Conservation (phyloP, 2,888 invertebrate species). For the Nasonia oneida region DNA sequence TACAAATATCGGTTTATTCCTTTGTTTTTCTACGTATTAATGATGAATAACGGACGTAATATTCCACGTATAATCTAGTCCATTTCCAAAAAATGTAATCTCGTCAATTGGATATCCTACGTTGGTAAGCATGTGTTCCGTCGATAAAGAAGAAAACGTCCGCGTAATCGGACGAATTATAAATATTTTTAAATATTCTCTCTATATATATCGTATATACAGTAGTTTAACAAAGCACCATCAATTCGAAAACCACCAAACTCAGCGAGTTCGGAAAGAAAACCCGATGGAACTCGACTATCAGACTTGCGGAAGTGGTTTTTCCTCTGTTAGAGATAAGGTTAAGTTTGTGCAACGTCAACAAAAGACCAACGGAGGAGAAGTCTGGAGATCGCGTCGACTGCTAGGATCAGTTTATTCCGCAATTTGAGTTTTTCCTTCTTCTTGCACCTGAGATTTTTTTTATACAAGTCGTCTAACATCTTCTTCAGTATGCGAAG, state of each 20-base stretch:
- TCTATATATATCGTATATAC: neutral
- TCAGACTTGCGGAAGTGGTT: neutral
- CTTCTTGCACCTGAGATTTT: neutral
- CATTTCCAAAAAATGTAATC: too few relatives aligned
- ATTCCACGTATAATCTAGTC: too few relatives aligned
- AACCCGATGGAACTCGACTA: neutral
- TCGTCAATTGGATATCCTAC: neutral
- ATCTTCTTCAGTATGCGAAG: neutral
- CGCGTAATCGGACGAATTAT: neutral
- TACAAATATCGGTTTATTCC: neutral
- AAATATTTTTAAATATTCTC: neutral
- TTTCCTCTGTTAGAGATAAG: conserved; percentile 12
- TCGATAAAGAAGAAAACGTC: neutral
- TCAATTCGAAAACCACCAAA: neutral
- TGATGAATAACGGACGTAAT: too few relatives aligned
- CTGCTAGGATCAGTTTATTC: conserved; percentile 46
- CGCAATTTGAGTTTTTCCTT: neutral
- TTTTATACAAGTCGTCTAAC: neutral
- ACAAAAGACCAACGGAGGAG: conserved; percentile 40
- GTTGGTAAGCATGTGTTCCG: neutral
- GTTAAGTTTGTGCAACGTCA: conserved; percentile 61
- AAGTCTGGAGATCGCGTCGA: conserved; percentile 50
- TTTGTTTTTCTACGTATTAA: neutral
- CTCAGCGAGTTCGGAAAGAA: neutral
- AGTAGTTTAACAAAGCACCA: neutral